These are phyloP conservation scores for Crypturellus undulatus DNA, from an alignment of 2,113 vertebrate species.

Conservation along the genomic window DNA sequence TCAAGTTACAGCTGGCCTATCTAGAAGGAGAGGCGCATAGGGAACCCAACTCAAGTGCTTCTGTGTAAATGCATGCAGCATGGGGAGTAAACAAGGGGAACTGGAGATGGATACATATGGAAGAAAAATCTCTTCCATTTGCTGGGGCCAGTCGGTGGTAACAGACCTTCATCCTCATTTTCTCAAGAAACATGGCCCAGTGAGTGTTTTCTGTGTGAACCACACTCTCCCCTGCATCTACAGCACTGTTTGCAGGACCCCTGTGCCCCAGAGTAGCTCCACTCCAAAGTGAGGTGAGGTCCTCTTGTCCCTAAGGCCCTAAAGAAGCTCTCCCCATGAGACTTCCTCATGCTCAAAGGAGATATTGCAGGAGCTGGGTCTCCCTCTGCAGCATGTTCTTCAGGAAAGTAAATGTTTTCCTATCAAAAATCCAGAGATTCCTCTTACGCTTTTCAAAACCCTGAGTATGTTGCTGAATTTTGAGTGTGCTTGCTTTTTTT, in stretches of 20 bases:
- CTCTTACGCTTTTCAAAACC: not conserved
- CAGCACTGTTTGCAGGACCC: not conserved
- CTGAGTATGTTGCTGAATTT: not conserved
- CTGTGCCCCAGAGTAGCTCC: not conserved
- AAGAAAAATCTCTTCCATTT: not conserved
- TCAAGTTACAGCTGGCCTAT: too few species aligned
- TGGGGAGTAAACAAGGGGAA: too few species aligned
- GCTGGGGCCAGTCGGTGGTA: not conserved
- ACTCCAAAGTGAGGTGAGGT: not conserved
- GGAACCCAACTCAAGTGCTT: too few species aligned
- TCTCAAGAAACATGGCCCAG: rapidly evolving
- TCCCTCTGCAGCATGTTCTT: rapidly evolving
- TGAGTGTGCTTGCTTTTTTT: not conserved
- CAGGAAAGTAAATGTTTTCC: not conserved
- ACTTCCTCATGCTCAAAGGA: rapidly evolving
- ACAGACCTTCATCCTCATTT: not conserved
- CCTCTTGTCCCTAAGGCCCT: not conserved
- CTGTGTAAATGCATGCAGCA: too few species aligned
- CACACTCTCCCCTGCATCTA: not conserved
- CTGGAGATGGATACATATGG: not conserved
- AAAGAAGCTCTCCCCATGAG: not conserved
- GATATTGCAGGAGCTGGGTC: not conserved
- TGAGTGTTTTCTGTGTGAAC: not conserved
- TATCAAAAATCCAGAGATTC: not conserved
- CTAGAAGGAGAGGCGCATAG: too few species aligned